phyloP scores from a whole-genome alignment of 2,888 invertebrate species.

The Pristionchus exspectatus region DNA sequence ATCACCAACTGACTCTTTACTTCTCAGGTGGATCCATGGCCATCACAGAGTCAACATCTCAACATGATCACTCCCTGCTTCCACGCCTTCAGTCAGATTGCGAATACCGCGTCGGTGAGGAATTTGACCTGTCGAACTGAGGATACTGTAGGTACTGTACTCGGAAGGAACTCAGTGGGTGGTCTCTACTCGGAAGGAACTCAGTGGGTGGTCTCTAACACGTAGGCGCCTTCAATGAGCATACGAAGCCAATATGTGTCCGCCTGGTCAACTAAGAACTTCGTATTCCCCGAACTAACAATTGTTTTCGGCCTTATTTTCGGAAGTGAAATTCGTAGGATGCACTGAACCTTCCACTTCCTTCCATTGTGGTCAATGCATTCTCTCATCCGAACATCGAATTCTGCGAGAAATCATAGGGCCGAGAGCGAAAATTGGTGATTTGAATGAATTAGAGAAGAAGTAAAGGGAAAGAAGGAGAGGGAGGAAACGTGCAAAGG shows the following conservation, averaged over 20 bases:
- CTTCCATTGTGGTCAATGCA: background rate
- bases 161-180: background rate
- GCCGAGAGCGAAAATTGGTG: background rate
- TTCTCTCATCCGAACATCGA: background rate
- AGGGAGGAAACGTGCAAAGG: background rate
- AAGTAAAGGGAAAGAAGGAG: background rate
- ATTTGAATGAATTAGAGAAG: conserved; percentile 26
- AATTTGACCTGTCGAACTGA: background rate
- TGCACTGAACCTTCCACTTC: background rate
- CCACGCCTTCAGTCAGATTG: conserved; percentile 73
- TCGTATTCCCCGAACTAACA: background rate
- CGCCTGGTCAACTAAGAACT: background rate
- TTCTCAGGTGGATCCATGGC: conserved; percentile 46
- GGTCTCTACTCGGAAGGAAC: background rate
- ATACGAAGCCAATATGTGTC: conserved; percentile 27
- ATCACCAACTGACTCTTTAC: background rate
- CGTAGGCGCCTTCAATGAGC: background rate
- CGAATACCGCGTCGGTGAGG: conserved; percentile 76
- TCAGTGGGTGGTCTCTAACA: background rate
- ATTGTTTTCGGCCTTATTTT: background rate
- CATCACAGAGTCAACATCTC: conserved; percentile 57
- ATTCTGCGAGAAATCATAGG: background rate
- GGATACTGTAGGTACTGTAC: background rate
- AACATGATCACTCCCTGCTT: conserved; percentile 69
- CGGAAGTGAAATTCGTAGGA: background rate